Conservation (phyloP, 53 echinoderm and acorn worm genomes). For the Holothuria leucospilota region DNA sequence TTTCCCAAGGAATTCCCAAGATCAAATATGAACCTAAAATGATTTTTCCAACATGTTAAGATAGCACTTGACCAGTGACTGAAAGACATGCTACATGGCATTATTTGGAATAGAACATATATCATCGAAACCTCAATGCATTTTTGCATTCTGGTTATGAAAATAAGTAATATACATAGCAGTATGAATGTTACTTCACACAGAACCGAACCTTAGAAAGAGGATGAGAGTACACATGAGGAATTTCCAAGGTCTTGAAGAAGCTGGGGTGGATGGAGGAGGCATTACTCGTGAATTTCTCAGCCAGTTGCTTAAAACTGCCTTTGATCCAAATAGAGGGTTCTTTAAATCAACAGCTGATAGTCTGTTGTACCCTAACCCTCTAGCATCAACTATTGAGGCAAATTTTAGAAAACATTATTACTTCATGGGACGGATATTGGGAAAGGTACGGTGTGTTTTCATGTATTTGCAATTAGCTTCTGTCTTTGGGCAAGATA, state of each 20-base stretch:
- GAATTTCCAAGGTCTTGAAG: slow-evolving; percentile 87
- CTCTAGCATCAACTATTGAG: slow-evolving; percentile 76
- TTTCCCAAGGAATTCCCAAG: too few relatives aligned
- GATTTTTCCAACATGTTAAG: too few relatives aligned
- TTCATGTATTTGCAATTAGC: too few relatives aligned
- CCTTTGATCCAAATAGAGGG: slow-evolving; percentile 94
- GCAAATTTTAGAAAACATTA: slow-evolving; percentile 89
- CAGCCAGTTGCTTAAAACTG: slow-evolving; percentile 82
- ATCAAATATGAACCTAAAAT: too few relatives aligned
- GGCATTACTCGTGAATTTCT: slow-evolving; percentile 87
- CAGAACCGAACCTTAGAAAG: slow-evolving; percentile 87
- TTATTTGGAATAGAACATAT: too few relatives aligned
- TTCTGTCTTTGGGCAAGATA: too few relatives aligned
- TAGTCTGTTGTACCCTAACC: slow-evolving; percentile 89
- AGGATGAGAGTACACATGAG: slow-evolving; percentile 83
- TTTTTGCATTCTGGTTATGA: too few relatives aligned
- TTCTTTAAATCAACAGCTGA: slow-evolving; percentile 91
- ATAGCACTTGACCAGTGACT: too few relatives aligned
- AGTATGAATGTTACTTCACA: neutral
- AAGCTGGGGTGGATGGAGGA: slow-evolving; percentile 97
- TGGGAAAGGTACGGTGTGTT: slow-evolving; percentile 73
- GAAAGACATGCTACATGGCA: too few relatives aligned
- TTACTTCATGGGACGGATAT: slow-evolving; percentile 89
- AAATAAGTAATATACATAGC: neutral
- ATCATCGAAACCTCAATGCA: too few relatives aligned